Conservation (phyloP, 2,888 invertebrate species). For the Parnassius glacialis region DNA sequence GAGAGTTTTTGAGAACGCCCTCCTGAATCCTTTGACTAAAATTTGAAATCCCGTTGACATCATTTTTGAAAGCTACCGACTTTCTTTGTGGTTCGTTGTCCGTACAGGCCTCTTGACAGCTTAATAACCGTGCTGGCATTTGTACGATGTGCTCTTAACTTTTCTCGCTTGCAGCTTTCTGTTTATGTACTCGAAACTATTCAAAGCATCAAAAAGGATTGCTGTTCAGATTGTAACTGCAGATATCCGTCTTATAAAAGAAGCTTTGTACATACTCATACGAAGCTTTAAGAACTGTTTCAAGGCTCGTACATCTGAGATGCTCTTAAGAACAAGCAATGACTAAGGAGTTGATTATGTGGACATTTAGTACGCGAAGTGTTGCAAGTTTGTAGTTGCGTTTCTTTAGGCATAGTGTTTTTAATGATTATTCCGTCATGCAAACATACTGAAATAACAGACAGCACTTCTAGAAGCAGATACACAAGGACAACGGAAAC, state of each 20-base stretch:
- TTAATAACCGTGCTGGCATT: background rate
- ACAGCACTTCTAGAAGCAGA: no score
- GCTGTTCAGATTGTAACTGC: slow-evolving; percentile 17
- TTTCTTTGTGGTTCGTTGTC: slow-evolving; percentile 13
- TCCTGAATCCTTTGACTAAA: slow-evolving; percentile 6
- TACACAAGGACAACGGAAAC: no score
- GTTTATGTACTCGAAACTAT: slow-evolving; percentile 12
- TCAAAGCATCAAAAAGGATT: slow-evolving; percentile 16
- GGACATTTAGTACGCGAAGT: no score
- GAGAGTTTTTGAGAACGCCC: background rate
- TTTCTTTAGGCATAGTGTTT: no score
- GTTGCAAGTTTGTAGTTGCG: no score
- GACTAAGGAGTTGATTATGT: no score
- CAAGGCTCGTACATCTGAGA: no score
- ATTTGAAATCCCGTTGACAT: slow-evolving; percentile 2
- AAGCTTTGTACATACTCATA: background rate
- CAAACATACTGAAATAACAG: no score
- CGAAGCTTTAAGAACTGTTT: background rate
- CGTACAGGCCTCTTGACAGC: slow-evolving; percentile 6
- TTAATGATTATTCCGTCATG: no score
- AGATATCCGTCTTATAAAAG: slow-evolving; percentile 15
- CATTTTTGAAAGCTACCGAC: slow-evolving; percentile 9
- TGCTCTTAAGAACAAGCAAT: no score
- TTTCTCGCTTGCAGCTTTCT: slow-evolving; percentile 16
- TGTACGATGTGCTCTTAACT: slow-evolving; percentile 5